phyloP scores from a whole-genome alignment of 2,797 vertebrate genomes.

The Orestias chungarensis region DNA sequence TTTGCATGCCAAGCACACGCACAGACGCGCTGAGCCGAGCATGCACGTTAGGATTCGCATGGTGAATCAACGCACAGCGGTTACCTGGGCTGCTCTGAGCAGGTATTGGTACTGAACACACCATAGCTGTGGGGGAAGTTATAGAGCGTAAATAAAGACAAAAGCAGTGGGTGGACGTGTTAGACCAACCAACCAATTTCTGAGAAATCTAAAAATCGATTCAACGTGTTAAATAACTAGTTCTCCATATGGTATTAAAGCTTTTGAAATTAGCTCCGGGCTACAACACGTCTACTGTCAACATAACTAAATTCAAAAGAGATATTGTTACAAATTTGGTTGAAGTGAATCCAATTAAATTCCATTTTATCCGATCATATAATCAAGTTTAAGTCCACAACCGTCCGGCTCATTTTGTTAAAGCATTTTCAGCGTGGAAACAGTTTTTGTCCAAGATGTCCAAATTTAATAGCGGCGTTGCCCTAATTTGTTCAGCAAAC shows the following conservation, averaged over 20 bases:
- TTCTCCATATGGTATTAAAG: neutral
- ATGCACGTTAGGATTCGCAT: conserved; percentile 58
- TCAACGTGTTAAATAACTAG: too few species aligned
- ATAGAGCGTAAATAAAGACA: conserved; percentile 58
- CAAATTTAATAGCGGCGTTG: too few species aligned
- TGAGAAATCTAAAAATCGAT: too few species aligned
- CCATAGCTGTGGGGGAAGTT: conserved; percentile 77
- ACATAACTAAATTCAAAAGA: neutral
- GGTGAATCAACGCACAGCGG: conserved; percentile 62
- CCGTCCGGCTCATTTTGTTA: neutral
- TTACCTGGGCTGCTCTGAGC: conserved; percentile 81
- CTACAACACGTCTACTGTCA: too few species aligned
- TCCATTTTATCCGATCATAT: neutral
- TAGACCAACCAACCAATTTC: conserved; percentile 14
- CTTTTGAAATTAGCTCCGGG: too few species aligned
- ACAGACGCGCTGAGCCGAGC: conserved; percentile 32
- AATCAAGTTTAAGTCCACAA: neutral
- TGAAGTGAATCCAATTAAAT: neutral
- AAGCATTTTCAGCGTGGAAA: too few species aligned
- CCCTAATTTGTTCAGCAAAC: too few species aligned
- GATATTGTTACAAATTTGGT: neutral
- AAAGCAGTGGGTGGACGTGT: conserved; percentile 15
- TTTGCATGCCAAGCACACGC: conserved; percentile 10
- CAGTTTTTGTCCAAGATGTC: too few species aligned
- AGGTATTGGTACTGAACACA: conserved; percentile 76